Base-by-base conservation (phyloP, 2,888 invertebrate genomes). In the Eilema sororculum region DNA sequence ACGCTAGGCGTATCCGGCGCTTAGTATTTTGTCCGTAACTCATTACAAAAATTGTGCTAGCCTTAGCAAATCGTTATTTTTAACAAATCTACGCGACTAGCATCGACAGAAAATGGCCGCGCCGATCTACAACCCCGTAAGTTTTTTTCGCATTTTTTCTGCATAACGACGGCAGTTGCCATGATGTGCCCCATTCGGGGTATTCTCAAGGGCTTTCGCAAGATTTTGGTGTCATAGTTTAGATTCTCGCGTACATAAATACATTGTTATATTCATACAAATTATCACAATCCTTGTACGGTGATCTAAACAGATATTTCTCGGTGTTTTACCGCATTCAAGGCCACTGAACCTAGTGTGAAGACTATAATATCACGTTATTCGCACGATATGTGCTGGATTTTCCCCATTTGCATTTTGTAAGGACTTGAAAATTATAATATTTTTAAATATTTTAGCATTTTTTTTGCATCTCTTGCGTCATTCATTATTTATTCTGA, bases 71-170 rank as follows among this genome's bases (percentile, higher is more conserved):
- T 65, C 73, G 68, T 63, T 75, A 76, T 68, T 76, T 65, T 69
- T 62, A 69, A 77, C 65, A 41, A 70, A 52, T 59, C 74, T 68
- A 67, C 33, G 70, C 69, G 66, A 72, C 71, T 65, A 79, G 75
- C 77, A 73, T 71, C 68, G 61, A 71, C 59, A 68, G 78, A 85
- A 76, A 69, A 94, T 94, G 94, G 89, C 93, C 71, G 86, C 89
- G 70, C 88, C 87, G 2, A 92, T 94, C 37, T 94, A 93, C 86
- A 94, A 89, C 76, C 94, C 94, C 75, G 94, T 95, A 84, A 90
- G 94, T 88, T 66, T 73, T 87, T 67, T 75, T 80, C 73, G 33
- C 65, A 28, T 52, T 25, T 68, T 74, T 78, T 58, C 60, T 71
- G 13, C 30, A 22, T 62, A 68, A 61, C 74, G 61, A 75, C 70